Percentiles rank a stretch among this genome's conserved stretches.
phyloP scores from a whole-genome alignment of 2,113 vertebrate genomes.

The Boleophthalmus pectinirostris region DNA sequence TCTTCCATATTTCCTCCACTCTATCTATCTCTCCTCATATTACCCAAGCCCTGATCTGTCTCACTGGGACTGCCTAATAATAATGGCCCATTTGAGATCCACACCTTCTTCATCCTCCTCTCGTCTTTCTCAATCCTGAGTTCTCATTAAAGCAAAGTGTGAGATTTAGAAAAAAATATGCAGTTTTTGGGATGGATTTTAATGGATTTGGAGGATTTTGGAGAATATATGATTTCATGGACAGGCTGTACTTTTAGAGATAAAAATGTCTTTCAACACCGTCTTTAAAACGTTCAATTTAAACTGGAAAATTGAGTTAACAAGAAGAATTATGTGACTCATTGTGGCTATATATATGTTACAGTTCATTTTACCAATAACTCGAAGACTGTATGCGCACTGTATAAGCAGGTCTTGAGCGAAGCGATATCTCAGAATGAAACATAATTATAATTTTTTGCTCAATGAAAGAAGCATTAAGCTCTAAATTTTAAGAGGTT shows the following conservation, averaged over 20 bases:
- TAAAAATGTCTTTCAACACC: slow-evolving; percentile 25
- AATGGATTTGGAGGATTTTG: not conserved
- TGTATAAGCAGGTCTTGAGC: no score
- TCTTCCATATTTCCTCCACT: slow-evolving; percentile 36
- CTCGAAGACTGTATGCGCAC: not conserved
- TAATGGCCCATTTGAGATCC: slow-evolving; percentile 36
- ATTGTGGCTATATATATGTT: not conserved
- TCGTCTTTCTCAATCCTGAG: slow-evolving; percentile 14
- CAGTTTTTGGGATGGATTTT: slow-evolving; percentile 14
- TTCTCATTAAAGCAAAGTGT: slow-evolving; percentile 43
- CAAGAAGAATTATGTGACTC: slow-evolving; percentile 1
- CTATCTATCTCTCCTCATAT: slow-evolving; percentile 39
- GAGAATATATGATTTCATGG: slow-evolving; percentile 5
- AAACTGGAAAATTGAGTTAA: slow-evolving; percentile 36
- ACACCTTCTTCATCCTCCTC: slow-evolving; percentile 13
- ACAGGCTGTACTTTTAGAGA: slow-evolving; percentile 13
- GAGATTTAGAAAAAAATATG: not conserved
- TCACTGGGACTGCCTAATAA: slow-evolving; percentile 37
- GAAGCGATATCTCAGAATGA: not conserved
- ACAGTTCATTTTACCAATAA: not conserved
- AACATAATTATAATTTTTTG: not conserved
- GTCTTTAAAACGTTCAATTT: slow-evolving; percentile 11
- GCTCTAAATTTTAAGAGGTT: no score
- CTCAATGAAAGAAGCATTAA: no score
- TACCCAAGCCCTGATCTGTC: slow-evolving; percentile 31